phyloP scores from a whole-genome alignment of 2,113 vertebrate genomes.

The Emydocephalus ijimae region DNA sequence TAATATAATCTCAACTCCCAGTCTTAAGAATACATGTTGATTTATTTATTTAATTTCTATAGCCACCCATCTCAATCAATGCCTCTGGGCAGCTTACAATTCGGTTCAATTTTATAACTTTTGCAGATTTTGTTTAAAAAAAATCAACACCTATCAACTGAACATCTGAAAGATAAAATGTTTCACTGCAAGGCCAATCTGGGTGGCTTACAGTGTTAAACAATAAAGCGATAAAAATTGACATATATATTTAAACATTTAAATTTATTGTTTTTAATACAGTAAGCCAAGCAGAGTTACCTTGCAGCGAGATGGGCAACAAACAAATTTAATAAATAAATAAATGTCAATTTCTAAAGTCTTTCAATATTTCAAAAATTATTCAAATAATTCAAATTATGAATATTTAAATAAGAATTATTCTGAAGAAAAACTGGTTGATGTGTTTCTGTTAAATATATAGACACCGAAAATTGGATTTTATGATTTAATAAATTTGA shows the following conservation, averaged over 20 bases:
- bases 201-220: background rate
- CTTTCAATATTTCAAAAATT: background rate
- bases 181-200: background rate
- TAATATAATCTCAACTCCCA: background rate
- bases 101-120: background rate
- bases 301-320: background rate
- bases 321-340: background rate
- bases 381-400: background rate
- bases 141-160: background rate
- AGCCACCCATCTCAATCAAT: too few species aligned
- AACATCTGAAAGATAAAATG: background rate
- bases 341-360: background rate
- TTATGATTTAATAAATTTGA: background rate
- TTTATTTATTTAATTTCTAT: too few species aligned
- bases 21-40: slow-evolving; percentile 11
- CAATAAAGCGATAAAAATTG: background rate
- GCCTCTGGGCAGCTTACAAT: too few species aligned
- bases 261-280: background rate
- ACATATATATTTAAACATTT: background rate
- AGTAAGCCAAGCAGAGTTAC: background rate
- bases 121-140: background rate
- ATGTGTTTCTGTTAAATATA: background rate
- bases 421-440: background rate
- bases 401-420: background rate
- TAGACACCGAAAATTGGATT: background rate